These are phyloP conservation scores for Vulpes vulpes DNA, from an alignment of 2,113 vertebrate species.

Conservation along the genomic window DNA sequence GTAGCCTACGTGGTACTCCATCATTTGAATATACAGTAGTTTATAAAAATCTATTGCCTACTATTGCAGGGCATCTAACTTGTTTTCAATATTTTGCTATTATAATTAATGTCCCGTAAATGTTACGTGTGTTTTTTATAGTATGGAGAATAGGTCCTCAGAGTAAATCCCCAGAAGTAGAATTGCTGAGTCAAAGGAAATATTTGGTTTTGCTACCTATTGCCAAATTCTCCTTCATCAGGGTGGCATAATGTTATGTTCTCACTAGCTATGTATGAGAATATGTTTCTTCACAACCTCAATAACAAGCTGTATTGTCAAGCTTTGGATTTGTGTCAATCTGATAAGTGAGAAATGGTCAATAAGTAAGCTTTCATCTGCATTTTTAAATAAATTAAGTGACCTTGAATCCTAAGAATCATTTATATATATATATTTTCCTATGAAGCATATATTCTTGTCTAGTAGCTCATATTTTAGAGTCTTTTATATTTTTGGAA, in stretches of 20 bases:
- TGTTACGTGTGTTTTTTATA: background rate
- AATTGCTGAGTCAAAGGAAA: background rate
- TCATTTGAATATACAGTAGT: background rate
- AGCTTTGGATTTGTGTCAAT: constrained; percentile 15
- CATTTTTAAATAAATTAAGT: background rate
- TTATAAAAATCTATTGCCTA: background rate
- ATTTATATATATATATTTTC: background rate
- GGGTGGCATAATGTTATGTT: background rate
- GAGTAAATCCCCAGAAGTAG: background rate
- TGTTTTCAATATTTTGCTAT: background rate
- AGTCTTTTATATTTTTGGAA: constrained; percentile 2
- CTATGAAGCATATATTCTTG: background rate
- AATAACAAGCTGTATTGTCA: background rate
- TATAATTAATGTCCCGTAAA: background rate
- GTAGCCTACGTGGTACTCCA: background rate
- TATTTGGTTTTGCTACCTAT: background rate
- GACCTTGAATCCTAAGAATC: background rate
- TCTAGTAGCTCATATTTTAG: background rate
- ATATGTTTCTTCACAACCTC: background rate
- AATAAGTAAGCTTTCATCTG: background rate
- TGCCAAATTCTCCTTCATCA: background rate
- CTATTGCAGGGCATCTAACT: background rate
- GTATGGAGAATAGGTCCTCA: background rate
- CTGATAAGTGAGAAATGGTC: background rate
- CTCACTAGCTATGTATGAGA: background rate